Evolutionary conservation across 2,888 invertebrate species (phyloP).

Genomic region (Drosophila anomalata): DNA sequence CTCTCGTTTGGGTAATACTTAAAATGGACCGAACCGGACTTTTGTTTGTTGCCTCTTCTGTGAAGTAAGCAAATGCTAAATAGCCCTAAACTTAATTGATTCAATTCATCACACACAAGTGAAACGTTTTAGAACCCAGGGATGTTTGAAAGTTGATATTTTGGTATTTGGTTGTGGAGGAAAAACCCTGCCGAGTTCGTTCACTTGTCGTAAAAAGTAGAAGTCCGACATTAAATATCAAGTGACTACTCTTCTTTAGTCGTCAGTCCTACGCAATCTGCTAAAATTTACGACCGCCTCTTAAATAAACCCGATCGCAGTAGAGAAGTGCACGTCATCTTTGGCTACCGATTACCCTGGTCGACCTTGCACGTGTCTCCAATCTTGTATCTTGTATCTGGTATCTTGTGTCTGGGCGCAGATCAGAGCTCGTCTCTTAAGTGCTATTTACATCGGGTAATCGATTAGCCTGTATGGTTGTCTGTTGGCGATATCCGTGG

Average conservation of each 20-base stretch:
- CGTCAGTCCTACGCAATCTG: constrained; percentile 25
- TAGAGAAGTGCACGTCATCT: constrained; percentile 25
- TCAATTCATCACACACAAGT: constrained; percentile 60
- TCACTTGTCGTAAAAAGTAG: constrained; percentile 43
- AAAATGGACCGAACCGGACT: constrained; percentile 54
- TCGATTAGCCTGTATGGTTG: constrained; percentile 42
- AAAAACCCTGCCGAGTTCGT: constrained; percentile 45
- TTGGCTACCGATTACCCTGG: constrained; percentile 6
- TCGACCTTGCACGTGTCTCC: constrained; percentile 46
- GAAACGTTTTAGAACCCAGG: constrained; percentile 16
- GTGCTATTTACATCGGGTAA: constrained; percentile 23
- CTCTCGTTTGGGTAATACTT: constrained; percentile 37
- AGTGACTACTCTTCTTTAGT: constrained; percentile 32
- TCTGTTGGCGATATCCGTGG: constrained; percentile 24
- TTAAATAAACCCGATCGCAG: constrained; percentile 45
- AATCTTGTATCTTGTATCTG: not conserved
- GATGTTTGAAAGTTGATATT: constrained; percentile 69
- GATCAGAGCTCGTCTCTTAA: constrained; percentile 18
- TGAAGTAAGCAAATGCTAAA: constrained; percentile 61
- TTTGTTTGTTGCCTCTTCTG: constrained; percentile 21
- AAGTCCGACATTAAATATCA: constrained; percentile 57
- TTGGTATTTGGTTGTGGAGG: constrained; percentile 53
- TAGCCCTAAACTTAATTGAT: constrained; percentile 56
- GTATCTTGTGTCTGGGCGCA: constrained; percentile 4
- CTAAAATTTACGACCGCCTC: constrained; percentile 65